phyloP scores from a whole-genome alignment of 2,888 invertebrate species.

The Pogonocherus hispidulus region DNA sequence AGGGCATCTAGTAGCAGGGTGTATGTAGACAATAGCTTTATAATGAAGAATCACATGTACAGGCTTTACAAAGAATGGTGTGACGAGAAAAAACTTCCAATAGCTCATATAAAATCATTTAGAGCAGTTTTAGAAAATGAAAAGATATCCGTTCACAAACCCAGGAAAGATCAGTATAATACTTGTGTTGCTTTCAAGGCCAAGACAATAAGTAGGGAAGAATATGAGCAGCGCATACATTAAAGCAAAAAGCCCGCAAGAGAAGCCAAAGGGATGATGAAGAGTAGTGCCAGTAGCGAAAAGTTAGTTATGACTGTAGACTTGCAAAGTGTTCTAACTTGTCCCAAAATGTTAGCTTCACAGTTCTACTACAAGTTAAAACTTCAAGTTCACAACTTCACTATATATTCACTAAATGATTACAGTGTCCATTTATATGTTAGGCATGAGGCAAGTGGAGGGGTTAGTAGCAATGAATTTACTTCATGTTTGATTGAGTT shows the following conservation, averaged over 20 bases:
- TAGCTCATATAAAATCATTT: not conserved
- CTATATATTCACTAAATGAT: not conserved
- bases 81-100: not conserved
- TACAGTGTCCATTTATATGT: not conserved
- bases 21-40: too few relatives aligned
- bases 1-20: too few relatives aligned
- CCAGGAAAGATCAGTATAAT: slow-evolving; percentile 31
- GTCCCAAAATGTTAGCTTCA: not conserved
- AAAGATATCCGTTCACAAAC: slow-evolving; percentile 9
- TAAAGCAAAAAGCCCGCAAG: not conserved
- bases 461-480: too few relatives aligned
- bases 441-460: not conserved
- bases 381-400: slow-evolving; percentile 13
- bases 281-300: not conserved
- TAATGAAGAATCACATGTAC: not conserved
- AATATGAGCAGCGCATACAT: not conserved
- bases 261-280: not conserved
- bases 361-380: not conserved
- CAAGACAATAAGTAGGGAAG: not conserved
- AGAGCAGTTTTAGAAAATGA: not conserved
- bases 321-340: slow-evolving; percentile 1
- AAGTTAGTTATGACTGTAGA: slow-evolving; percentile 8
- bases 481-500: too few relatives aligned
- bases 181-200: not conserved
- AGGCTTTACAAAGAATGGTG: slow-evolving; percentile 28